Percentiles rank a stretch among this genome's conserved stretches.
Conservation (phyloP, 2,797 vertebrate species). For the Cynopterus sphinx region DNA sequence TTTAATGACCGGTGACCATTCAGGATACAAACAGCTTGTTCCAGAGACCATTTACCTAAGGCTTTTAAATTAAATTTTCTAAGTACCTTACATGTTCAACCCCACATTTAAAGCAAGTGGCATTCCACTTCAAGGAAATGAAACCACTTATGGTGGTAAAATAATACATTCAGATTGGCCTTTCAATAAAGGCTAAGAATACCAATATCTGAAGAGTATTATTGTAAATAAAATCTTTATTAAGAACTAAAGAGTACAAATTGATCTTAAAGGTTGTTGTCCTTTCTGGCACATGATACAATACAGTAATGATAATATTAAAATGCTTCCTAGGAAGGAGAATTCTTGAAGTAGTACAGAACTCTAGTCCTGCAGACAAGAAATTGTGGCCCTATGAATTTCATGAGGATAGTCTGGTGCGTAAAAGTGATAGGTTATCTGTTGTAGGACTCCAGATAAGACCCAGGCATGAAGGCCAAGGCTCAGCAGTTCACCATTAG, state of each 20-base stretch:
- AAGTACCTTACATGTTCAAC: constrained; percentile 57
- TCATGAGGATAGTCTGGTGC: background rate
- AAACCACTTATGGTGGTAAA: constrained; percentile 72
- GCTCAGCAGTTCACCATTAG: background rate
- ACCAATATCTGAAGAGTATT: constrained; percentile 66
- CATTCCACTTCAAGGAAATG: constrained; percentile 69
- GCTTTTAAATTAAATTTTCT: constrained; percentile 75
- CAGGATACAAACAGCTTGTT: constrained; percentile 59
- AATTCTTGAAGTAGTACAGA: constrained; percentile 21
- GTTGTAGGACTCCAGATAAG: background rate
- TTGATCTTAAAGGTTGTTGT: constrained; percentile 68
- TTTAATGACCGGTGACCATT: constrained; percentile 66
- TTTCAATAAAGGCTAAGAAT: constrained; percentile 63
- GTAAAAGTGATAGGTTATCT: background rate
- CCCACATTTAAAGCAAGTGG: constrained; percentile 57
- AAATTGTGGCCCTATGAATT: background rate
- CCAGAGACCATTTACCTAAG: constrained; percentile 68
- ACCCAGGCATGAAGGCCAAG: background rate
- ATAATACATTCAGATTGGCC: constrained; percentile 69
- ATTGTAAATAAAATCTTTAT: constrained; percentile 77
- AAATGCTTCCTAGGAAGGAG: constrained; percentile 43
- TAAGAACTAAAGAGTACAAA: constrained; percentile 59
- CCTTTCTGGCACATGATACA: constrained; percentile 58
- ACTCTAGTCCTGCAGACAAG: background rate
- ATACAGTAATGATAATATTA: constrained; percentile 64